phyloP scores from a whole-genome alignment of 2,888 invertebrate species.

The Drosophila melanosoma region DNA sequence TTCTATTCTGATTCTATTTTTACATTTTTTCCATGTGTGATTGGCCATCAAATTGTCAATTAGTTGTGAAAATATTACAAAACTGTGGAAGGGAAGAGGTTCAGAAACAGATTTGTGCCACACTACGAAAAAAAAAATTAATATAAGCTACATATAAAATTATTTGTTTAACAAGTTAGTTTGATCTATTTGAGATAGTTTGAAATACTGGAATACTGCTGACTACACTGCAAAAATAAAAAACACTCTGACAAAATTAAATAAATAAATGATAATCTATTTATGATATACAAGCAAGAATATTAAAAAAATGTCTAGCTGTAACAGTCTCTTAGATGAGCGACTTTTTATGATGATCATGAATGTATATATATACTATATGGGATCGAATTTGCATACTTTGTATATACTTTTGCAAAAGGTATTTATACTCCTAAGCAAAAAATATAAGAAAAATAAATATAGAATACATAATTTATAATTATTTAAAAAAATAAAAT shows the following conservation, averaged over 20 bases:
- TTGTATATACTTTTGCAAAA: background rate
- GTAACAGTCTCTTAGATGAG: background rate
- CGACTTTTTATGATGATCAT: background rate
- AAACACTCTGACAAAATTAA: background rate
- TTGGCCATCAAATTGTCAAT: constrained; percentile 67
- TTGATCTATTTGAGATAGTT: background rate
- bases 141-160: background rate
- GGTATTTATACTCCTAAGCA: background rate
- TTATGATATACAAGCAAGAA: background rate
- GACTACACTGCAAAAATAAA: no score
- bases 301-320: background rate
- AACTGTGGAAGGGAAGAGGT: background rate
- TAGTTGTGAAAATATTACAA: constrained; percentile 75
- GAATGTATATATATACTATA: background rate
- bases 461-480: no score
- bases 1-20: constrained; percentile 22
- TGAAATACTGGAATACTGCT: no score
- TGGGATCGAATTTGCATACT: background rate
- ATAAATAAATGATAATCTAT: background rate
- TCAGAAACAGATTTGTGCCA: background rate
- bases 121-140: background rate
- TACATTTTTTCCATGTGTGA: constrained; percentile 28
- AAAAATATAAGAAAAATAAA: no score
- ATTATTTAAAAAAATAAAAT: no score
- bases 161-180: background rate